Evolutionary conservation across 2,888 invertebrate species (phyloP), one percentile per base, ranked within the genome.

Genomic region (Laothoe populi): DNA sequence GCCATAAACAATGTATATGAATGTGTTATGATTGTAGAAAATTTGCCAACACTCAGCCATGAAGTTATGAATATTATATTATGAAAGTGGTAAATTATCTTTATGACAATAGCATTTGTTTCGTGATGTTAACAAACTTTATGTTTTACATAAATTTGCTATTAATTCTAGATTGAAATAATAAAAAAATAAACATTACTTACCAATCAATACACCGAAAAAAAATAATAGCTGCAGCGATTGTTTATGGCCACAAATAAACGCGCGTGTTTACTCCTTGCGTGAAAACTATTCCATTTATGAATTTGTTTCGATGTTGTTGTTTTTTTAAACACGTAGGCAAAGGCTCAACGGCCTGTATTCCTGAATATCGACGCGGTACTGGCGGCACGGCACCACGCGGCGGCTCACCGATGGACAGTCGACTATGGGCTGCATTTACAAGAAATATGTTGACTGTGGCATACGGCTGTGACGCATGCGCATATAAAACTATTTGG

Each of bases 291-390:
- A n/a, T 26, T 57, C 44, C 19, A 19, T 49, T 31, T 35, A 53
- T 48, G n/a, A 31, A 24, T 16, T 62, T 38, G 13, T 62, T 38
- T 38, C 72, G 82, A 70, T 81, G 83, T 79, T 77, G 79, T 78
- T 72, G 73, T 75, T 79, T 83, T 76, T 74, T 73, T 79, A 74
- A 73, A 76, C 81, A 75, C 77, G 75, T 73, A 77, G 80, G 82
- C 81, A 79, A 75, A 70, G 78, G 72, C 76, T 68, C 42, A 67
- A 72, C 90, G 87, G 86, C 90, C 87, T 90, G 85, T 89, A 82
- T 87, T 85, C 78, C 79, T 82, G 84, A 86, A 77, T 72, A 75
- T 26, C 40, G 16, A 38, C 23, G 38, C 38, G 38, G 38, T 24
- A 38, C 48, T 38, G 24, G 10, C 13, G 10, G 26, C 38, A 40